Evolutionary conservation across 2,888 invertebrate genomes (phyloP), one percentile per base, ranked within the genome.

Genomic region (Brachyptera risi): DNA sequence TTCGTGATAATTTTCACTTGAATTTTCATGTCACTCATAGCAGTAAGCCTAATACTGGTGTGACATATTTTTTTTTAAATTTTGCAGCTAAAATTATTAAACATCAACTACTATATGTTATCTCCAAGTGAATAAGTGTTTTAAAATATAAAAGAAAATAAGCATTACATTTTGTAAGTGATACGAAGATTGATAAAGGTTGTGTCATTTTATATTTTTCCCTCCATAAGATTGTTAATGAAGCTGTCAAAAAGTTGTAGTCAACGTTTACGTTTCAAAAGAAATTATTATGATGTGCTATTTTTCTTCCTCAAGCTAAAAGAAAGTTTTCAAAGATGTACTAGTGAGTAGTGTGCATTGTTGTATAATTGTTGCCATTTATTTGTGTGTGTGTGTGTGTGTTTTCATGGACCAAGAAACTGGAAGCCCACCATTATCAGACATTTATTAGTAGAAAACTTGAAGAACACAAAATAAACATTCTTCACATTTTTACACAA

Each of bases 311-410:
- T 59, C 35, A 26, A 31, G 11, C 17, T 31, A 35, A 37, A 17
- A 27, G 11, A 31, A 21, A 54, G 37, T 9, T 31, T 54, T 37
- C 19, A 17, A 21, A 21, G 23, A 9, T 54, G 31, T 63, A 27
- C 21, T 60, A 54, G 59, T 57, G 63, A 59, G 59, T 40, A 7
- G 15, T 63, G 60, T 63, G 61, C 37, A 47, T 61, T 51, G 58
- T 42, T 61, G 50, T 57, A 42, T 60, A 47, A 61, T 27, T 58
- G 54, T 60, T 54, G 35, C 35, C 17, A 37, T 54, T 54, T 11
- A 35, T 35, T 54, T 54, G 54, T 35, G 21, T 59, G 56, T 54
- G 54, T 35, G 21, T 59, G 56, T 38, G 35, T 56, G 56, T 38
- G 23, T 50, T 40, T n/a, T n/a, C 19, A 54, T 47, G 47, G 47